Base-by-base conservation (phyloP, 2,113 vertebrate species). In the Atractosteus spatula region DNA sequence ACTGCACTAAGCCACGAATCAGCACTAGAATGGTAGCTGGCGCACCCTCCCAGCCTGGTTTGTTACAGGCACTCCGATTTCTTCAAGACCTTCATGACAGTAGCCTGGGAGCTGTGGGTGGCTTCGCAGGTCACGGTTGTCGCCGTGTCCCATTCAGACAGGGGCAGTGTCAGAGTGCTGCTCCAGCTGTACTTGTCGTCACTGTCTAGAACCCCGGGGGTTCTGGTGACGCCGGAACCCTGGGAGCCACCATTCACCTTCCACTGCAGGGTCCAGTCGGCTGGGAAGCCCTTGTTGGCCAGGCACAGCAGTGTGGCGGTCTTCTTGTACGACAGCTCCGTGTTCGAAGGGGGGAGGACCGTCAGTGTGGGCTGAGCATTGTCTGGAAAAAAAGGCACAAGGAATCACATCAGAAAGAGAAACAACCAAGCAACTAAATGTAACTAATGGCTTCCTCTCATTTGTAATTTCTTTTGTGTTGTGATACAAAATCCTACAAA, bases 221-320 rank as follows among this genome's bases (percentile, higher is more conserved):
- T 76, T 65, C 66, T 69, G 47, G 47, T 51, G 47, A 51, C 10
- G 69, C 66, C 68, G 11, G 62, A 59, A 72, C 76, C 67, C 64
- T 17, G 65, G 71, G 74, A 68, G 73, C 66, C 71, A 41, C 71
- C 78, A 41, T 74, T 71, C 79, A 82, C 67, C 71, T 73, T 82
- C 82, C 82, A 85, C 66, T 67, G 65, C 77, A 85, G 76, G 2
- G 7, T 80, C 85, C 83, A 79, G 71, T 73, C 54, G 55, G 78
- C 76, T 69, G 83, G 81, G 75, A 78, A 82, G 71, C 82, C 80
- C 69, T 73, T 68, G 43, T 71, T 78, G 84, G 81, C 79, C 78
- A 85, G 54, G 79, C 86, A 87, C 78, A 81, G 65, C 71, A 87
- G 62, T n/a, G 82, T 84, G 80, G 77, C 84, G 54, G 14, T 78